These are phyloP conservation scores for Sphaeridia pumilis DNA, from an alignment of 2,888 invertebrate species.

Conservation along the genomic window DNA sequence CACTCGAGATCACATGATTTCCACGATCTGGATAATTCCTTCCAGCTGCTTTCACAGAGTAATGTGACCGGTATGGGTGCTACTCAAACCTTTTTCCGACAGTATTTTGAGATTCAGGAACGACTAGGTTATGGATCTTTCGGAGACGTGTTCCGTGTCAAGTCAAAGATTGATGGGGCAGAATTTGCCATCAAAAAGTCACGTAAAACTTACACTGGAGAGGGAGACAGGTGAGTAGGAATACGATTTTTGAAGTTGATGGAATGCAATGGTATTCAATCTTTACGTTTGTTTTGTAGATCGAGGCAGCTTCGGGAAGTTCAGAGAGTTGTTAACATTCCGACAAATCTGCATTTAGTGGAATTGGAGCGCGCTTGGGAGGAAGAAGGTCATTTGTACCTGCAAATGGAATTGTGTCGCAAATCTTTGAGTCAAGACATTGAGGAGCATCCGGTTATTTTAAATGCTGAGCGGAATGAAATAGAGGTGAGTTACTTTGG, in stretches of 20 bases:
- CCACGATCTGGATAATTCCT: conserved; percentile 28
- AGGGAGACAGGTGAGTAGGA: conserved; percentile 45
- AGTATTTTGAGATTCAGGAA: conserved; percentile 51
- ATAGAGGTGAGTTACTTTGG: neutral
- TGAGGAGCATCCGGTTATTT: conserved; percentile 19
- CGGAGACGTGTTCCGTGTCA: conserved; percentile 59
- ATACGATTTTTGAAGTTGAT: neutral
- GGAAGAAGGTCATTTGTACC: conserved; percentile 53
- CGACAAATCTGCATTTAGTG: conserved; percentile 55
- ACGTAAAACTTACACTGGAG: conserved; percentile 49
- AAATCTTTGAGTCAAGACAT: conserved; percentile 32
- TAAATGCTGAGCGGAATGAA: neutral
- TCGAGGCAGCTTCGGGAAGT: conserved; percentile 52
- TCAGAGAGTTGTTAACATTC: conserved; percentile 54
- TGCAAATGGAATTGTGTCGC: conserved; percentile 53
- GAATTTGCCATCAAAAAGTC: conserved; percentile 61
- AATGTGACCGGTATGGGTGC: conserved; percentile 5
- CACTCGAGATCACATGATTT: conserved; percentile 29
- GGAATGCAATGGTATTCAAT: too few species aligned
- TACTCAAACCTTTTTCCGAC: conserved; percentile 50
- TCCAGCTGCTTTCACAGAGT: conserved; percentile 23
- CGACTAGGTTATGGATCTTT: conserved; percentile 63
- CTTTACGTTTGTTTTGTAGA: conserved; percentile 37
- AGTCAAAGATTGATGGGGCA: conserved; percentile 51
- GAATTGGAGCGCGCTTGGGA: conserved; percentile 60